Percentiles rank a stretch among this genome's conserved stretches.
phyloP scores from a whole-genome alignment of 2,113 vertebrate species.

The Neomonachus schauinslandi region DNA sequence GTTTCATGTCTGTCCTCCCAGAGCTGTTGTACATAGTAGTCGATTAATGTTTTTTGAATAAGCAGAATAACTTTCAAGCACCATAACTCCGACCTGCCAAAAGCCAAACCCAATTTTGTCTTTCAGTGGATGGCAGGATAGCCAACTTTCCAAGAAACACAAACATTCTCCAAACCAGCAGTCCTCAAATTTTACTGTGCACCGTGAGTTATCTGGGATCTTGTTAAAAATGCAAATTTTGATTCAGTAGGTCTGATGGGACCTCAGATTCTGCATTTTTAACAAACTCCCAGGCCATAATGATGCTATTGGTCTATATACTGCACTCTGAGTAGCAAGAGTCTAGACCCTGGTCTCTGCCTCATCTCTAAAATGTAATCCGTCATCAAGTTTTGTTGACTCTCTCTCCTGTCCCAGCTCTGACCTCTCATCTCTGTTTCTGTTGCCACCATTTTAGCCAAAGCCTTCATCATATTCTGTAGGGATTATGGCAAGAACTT shows the following conservation, averaged over 20 bases:
- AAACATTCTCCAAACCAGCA: neutral
- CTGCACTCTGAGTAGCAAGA: neutral
- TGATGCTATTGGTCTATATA: neutral
- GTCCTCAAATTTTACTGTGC: neutral
- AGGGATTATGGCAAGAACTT: neutral
- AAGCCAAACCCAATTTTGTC: neutral
- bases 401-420: neutral
- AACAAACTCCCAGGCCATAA: neutral
- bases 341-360: neutral
- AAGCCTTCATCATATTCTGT: neutral
- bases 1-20: neutral
- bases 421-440: neutral
- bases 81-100: neutral
- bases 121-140: neutral
- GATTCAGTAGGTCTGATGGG: neutral
- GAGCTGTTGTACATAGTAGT: neutral
- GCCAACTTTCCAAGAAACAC: neutral
- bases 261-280: neutral
- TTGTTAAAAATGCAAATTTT: constrained; percentile 38
- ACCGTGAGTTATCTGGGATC: neutral
- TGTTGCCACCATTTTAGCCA: neutral
- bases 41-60: neutral
- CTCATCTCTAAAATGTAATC: neutral
- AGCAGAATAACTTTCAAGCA: neutral
- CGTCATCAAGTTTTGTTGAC: neutral